phyloP scores from a whole-genome alignment of 1,140 invertebrate species.

The Agraylea sexmaculata region DNA sequence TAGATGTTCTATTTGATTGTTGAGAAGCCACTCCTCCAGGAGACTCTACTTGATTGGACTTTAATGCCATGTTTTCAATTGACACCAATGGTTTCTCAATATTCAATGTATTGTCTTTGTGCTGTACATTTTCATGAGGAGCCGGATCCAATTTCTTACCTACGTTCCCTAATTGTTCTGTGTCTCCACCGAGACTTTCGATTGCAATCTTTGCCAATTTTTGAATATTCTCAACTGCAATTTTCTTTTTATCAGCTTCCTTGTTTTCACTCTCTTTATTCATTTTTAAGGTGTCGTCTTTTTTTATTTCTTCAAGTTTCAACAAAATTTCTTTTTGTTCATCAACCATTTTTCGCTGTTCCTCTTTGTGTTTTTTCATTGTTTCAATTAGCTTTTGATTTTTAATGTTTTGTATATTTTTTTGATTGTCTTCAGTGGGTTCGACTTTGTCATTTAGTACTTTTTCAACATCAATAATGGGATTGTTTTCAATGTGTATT shows the following conservation, averaged over 20 bases:
- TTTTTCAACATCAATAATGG: constrained; percentile 19
- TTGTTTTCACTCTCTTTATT: constrained; percentile 19
- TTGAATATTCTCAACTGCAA: constrained; percentile 38
- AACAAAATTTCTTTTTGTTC: constrained; percentile 45
- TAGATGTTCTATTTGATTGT: no score
- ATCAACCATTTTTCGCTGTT: constrained; percentile 43
- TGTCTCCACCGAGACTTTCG: constrained; percentile 26
- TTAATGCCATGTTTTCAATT: no score
- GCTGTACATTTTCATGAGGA: no score
- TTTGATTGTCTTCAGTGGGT: constrained; percentile 9
- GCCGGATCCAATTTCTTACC: no score
- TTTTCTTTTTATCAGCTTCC: constrained; percentile 33
- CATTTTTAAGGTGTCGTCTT: no score
- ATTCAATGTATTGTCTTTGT: no score
- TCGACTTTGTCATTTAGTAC: constrained; percentile 12
- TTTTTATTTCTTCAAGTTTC: constrained; percentile 41
- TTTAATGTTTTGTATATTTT: constrained; percentile 27
- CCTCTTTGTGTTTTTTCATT: constrained; percentile 43
- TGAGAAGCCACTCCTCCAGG: no score
- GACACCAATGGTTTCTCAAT: no score
- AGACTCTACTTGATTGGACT: no score
- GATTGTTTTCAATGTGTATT: constrained; percentile 14
- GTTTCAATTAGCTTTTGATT: constrained; percentile 42
- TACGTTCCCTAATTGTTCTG: no score
- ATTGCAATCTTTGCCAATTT: constrained; percentile 37